Conservation (phyloP, 2,797 vertebrate genomes). For the Choloepus didactylus region DNA sequence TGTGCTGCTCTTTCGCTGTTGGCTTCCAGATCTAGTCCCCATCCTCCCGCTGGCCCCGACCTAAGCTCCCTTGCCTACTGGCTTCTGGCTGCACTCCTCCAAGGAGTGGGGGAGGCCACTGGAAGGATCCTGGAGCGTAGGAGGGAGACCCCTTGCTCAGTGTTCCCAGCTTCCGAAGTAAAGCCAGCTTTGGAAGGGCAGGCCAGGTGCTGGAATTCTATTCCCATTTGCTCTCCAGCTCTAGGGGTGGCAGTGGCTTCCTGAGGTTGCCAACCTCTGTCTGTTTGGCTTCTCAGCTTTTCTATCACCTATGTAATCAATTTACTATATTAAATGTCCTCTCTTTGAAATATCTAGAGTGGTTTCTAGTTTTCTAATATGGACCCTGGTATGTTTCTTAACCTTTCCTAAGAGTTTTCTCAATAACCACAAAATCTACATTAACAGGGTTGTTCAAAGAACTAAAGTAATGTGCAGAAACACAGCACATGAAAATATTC, state of each 20-base stretch:
- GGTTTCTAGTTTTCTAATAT: not conserved
- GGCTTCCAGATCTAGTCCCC: not conserved
- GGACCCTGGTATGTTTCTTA: slow-evolving; percentile 2
- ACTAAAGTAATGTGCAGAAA: not conserved
- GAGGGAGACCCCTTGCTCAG: not conserved
- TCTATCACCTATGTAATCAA: not conserved
- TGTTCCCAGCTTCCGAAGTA: not conserved
- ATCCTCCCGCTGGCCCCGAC: not conserved
- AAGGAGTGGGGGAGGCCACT: not conserved
- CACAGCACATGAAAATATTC: not conserved
- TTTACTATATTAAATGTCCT: slow-evolving; percentile 19
- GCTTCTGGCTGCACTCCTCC: not conserved
- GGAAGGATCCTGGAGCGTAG: not conserved
- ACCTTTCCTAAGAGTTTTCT: not conserved
- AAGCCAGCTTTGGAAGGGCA: not conserved
- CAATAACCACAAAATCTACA: not conserved
- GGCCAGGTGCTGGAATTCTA: not conserved
- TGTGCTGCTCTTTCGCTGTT: not conserved
- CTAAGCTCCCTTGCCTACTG: not conserved
- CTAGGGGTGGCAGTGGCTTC: not conserved
- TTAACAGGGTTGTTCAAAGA: not conserved
- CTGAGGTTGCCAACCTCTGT: not conserved
- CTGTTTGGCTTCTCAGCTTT: not conserved
- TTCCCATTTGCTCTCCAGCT: not conserved
- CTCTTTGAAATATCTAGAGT: not conserved